Base-by-base conservation (phyloP, 2,888 invertebrate genomes). In the Drosophila falleni region DNA sequence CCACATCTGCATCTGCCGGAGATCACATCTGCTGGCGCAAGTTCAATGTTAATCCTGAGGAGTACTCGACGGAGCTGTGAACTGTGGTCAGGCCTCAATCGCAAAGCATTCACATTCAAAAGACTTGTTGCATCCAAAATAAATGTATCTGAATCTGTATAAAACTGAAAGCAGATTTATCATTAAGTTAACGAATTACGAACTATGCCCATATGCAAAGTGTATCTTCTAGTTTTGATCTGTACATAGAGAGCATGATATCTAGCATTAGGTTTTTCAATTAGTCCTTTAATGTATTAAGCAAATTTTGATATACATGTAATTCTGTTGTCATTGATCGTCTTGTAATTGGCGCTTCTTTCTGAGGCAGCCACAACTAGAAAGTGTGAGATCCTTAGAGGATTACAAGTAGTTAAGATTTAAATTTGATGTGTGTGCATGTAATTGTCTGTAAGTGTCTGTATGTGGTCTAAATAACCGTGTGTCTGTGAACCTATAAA, bases 1-100 rank as follows among this genome's bases (percentile, higher is more conserved):
- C 84, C 9, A 74, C 78, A 2, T 60, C 68, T 5, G 79, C 88
- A n/a, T 77, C 82, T 13, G 90, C 85, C 39, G 89, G 87, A 5
- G 93, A 93, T 74, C 94, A 94, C 79, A 94, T 94, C 63, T 94
- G 94, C 89, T 94, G 94, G 92, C 92, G 94, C 67, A 93, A 89
- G 67, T 91, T 92, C 77, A 90, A 92, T 23, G 91, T 92, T 39
- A 93, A 92, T 84, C 89, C 92, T 58, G 91, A 92, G 80, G 93
- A 93, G 71, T 93, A 92, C 85, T 93, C 93, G 59, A 93, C 93
- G 55, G 93, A 93, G 90, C 90, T 93, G 91, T 93, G 87, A 91
- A 46, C 63, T 53, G 53, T 59, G 31, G 41, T 53, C 56, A 39
- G 33, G 31, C 41, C 46, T 33, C 29, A 41, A 58, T 44, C 26